Percentiles rank a stretch among this genome's conserved stretches.
These are phyloP conservation scores for Petromus typicus DNA, from an alignment of 2,113 vertebrate species.

Conservation along the genomic window DNA sequence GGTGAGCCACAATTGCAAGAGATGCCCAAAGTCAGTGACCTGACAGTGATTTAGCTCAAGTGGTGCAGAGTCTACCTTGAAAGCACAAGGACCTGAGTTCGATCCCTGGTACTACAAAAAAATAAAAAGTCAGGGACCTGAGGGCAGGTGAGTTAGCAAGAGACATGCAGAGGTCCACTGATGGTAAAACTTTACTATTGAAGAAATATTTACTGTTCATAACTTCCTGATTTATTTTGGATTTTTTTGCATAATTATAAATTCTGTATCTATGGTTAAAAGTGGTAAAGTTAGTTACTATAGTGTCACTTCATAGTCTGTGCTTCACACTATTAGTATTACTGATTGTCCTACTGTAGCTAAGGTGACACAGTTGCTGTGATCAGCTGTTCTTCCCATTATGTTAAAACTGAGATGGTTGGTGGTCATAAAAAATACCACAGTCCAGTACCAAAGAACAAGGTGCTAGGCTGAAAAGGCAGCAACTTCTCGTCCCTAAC, in stretches of 20 bases:
- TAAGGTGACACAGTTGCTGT: not conserved
- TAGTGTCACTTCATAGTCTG: not conserved
- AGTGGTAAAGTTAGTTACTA: not conserved
- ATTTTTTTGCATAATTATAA: not conserved
- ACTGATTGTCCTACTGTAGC: not conserved
- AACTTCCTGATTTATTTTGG: not conserved
- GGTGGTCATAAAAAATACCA: not conserved
- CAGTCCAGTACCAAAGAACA: not conserved
- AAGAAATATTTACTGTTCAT: not conserved
- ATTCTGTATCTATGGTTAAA: not conserved
- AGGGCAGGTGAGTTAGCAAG: not conserved
- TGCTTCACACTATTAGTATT: not conserved
- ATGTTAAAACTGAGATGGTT: not conserved
- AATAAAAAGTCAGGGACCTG: too few relatives aligned
- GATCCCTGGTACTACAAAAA: too few relatives aligned
- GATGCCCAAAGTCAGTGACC: not conserved
- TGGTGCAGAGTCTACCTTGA: too few relatives aligned
- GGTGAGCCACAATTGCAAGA: not conserved
- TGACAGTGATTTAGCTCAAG: too few relatives aligned
- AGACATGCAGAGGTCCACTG: not conserved
- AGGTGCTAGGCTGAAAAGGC: not conserved
- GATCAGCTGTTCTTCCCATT: not conserved
- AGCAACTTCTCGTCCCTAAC: not conserved
- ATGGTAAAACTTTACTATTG: not conserved
- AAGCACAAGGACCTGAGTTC: too few relatives aligned